Conservation (phyloP, 1,140 invertebrate species). For the Ceratosolen solmsi region DNA sequence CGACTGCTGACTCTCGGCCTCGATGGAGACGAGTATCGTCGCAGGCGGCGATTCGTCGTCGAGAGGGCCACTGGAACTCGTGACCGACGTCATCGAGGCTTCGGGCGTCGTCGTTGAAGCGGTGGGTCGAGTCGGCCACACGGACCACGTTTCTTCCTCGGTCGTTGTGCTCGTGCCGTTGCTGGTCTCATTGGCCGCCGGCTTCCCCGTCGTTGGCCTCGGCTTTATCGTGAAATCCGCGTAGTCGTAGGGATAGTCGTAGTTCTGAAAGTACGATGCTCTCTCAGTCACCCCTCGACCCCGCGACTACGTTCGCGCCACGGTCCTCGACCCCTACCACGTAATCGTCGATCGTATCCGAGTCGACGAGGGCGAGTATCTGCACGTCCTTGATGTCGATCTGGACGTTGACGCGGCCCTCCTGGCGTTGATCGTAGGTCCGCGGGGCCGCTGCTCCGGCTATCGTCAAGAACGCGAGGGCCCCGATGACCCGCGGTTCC, state of each 20-base stretch:
- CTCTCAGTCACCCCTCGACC: neutral
- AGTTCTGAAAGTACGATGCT: conserved; percentile 60
- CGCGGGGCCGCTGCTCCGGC: neutral
- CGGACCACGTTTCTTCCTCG: neutral
- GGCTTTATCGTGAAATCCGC: conserved; percentile 72
- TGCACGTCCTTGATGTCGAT: conserved; percentile 84
- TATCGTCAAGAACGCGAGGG: neutral
- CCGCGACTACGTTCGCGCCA: neutral
- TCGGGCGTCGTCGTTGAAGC: no score
- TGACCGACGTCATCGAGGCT: neutral
- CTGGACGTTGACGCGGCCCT: conserved; percentile 84
- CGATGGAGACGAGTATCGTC: neutral
- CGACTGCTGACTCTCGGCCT: neutral
- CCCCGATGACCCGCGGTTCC: neutral
- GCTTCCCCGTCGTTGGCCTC: conserved; percentile 20
- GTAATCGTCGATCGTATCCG: conserved; percentile 74
- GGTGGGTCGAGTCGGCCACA: neutral
- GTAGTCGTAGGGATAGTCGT: conserved; percentile 73
- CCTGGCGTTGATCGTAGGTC: conserved; percentile 82
- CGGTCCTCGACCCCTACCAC: conserved; percentile 64
- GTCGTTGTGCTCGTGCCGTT: neutral
- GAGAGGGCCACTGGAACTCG: no score
- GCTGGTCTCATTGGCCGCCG: neutral
- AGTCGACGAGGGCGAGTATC: conserved; percentile 79
- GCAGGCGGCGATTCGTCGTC: neutral